Conservation (phyloP, 2,888 invertebrate species). For the Palloptera scutellata region DNA sequence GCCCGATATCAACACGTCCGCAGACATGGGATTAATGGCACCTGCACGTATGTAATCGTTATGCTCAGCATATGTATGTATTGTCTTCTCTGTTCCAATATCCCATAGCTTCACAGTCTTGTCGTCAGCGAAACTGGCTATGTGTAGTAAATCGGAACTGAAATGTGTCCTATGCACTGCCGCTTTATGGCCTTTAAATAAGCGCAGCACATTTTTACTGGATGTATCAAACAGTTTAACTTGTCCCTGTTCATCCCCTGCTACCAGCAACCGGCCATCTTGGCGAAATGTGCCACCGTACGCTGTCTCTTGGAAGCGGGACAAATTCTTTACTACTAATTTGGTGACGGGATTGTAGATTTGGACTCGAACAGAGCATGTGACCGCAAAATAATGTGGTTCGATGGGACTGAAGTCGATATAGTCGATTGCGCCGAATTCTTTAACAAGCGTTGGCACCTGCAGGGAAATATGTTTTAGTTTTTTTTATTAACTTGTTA, state of each 20-base stretch:
- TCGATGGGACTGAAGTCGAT: slow-evolving; percentile 89
- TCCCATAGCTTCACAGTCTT: slow-evolving; percentile 90
- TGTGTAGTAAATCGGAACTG: slow-evolving; percentile 77
- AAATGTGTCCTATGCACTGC: slow-evolving; percentile 85
- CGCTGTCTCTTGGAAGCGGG: slow-evolving; percentile 82
- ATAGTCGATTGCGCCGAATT: slow-evolving; percentile 90
- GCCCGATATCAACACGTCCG: slow-evolving; percentile 82
- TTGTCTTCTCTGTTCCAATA: slow-evolving; percentile 80
- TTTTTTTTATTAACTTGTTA: not conserved
- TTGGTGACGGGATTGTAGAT: slow-evolving; percentile 88
- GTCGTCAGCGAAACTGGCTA: slow-evolving; percentile 92
- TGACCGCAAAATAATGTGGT: slow-evolving; percentile 91
- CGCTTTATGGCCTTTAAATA: slow-evolving; percentile 85
- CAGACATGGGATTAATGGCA: slow-evolving; percentile 77
- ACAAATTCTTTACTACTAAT: slow-evolving; percentile 81
- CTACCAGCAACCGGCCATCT: slow-evolving; percentile 84
- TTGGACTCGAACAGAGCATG: slow-evolving; percentile 89
- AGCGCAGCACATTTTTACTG: slow-evolving; percentile 80
- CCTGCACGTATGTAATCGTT: slow-evolving; percentile 87
- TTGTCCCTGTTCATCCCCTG: slow-evolving; percentile 88
- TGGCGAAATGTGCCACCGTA: slow-evolving; percentile 85
- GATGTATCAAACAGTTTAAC: slow-evolving; percentile 89
- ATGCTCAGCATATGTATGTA: slow-evolving; percentile 74
- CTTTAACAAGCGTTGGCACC: slow-evolving; percentile 88
- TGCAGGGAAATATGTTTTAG: slow-evolving; percentile 55